Percentiles rank a stretch among this genome's conserved stretches.
These are phyloP conservation scores for Ataeniobius toweri DNA, from an alignment of 2,797 vertebrate species.

Conservation along the genomic window DNA sequence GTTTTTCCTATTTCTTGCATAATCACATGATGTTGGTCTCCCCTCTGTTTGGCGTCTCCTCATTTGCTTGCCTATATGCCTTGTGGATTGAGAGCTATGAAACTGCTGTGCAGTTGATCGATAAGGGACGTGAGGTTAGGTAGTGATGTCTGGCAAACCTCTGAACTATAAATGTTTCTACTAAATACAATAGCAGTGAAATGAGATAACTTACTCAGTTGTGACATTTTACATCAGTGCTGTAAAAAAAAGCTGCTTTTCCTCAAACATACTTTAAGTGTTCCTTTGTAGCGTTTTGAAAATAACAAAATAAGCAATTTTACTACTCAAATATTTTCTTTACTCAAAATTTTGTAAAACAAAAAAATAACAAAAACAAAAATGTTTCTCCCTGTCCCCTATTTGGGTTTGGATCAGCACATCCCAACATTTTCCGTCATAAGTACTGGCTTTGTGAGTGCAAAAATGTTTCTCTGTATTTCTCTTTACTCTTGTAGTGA, in stretches of 20 bases:
- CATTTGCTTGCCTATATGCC: neutral
- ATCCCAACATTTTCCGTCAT: neutral
- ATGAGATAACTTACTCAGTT: neutral
- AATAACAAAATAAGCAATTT: too few relatives aligned
- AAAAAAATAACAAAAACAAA: neutral
- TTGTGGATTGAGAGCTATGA: neutral
- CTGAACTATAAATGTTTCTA: neutral
- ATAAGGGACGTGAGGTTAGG: neutral
- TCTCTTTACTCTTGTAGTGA: neutral
- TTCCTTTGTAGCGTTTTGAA: neutral
- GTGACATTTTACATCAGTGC: neutral
- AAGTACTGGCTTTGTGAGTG: neutral
- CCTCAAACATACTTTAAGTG: neutral
- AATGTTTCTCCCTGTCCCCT: too few relatives aligned
- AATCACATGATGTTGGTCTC: neutral
- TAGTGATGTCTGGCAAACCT: neutral
- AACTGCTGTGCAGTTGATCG: neutral
- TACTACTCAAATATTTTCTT: neutral
- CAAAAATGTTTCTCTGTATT: neutral
- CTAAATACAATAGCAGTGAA: neutral
- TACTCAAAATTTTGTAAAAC: neutral
- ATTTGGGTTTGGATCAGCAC: neutral
- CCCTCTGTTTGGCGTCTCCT: neutral
- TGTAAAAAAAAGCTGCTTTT: neutral
- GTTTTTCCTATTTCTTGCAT: neutral